A percentile compares a stretch with the other conserved stretches of the same genome.
These are phyloP conservation scores for Geotrypetes seraphini DNA, from an alignment of 2,797 vertebrate species.

Conservation along the genomic window DNA sequence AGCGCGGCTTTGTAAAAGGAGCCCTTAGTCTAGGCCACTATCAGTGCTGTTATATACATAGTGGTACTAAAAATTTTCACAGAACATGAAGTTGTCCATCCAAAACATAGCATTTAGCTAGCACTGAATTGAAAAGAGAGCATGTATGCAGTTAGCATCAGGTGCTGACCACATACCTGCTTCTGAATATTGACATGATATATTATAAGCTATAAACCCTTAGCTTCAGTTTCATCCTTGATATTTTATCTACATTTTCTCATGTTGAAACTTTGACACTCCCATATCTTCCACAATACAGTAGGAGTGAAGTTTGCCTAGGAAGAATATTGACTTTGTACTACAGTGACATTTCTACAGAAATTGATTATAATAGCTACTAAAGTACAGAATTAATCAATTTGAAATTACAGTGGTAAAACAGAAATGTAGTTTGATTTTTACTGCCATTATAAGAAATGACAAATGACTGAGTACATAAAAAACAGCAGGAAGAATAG, in stretches of 20 bases:
- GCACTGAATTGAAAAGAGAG: too few relatives aligned
- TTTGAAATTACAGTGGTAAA: conserved; percentile 20
- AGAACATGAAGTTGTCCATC: too few relatives aligned
- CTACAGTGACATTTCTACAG: conserved; percentile 32
- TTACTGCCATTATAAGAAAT: conserved; percentile 2
- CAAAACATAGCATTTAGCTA: too few relatives aligned
- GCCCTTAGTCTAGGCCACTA: too few relatives aligned
- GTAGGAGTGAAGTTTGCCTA: conserved; percentile 30
- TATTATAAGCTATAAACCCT: too few relatives aligned
- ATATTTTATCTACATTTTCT: conserved; percentile 28
- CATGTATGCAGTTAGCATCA: too few relatives aligned
- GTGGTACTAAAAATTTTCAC: too few relatives aligned
- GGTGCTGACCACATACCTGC: too few relatives aligned
- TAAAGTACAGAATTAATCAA: conserved; percentile 33
- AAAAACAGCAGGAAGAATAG: conserved; percentile 3
- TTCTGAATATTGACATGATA: too few relatives aligned
- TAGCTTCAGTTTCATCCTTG: too few relatives aligned
- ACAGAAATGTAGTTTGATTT: conserved; percentile 3
- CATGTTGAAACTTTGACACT: conserved; percentile 23
- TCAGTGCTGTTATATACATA: too few relatives aligned
- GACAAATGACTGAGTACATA: conserved; percentile 6
- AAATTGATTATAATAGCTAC: conserved; percentile 30
- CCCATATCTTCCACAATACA: conserved; percentile 17
- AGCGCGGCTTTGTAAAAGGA: too few relatives aligned
- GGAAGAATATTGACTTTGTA: conserved; percentile 31